phyloP scores from a whole-genome alignment of 2,888 invertebrate species.

The Aproaerema taeniolella region DNA sequence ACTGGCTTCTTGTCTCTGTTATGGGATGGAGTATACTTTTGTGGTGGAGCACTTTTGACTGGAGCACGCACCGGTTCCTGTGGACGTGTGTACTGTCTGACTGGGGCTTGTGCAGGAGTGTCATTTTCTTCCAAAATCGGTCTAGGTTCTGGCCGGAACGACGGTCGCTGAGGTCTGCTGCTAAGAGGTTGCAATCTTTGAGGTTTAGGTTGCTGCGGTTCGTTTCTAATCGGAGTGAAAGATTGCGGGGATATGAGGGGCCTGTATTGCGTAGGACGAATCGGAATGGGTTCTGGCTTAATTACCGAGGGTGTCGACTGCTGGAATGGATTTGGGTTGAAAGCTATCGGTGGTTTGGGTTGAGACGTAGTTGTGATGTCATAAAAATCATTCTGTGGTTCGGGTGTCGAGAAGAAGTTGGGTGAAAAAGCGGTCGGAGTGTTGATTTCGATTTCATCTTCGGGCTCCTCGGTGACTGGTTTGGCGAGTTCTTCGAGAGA shows the following conservation, averaged over 20 bases:
- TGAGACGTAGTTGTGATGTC: slow-evolving; percentile 66
- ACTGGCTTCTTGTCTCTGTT: slow-evolving; percentile 81
- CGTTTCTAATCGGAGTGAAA: slow-evolving; percentile 58
- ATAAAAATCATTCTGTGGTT: slow-evolving; percentile 65
- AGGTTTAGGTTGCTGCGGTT: slow-evolving; percentile 46
- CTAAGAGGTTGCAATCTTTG: slow-evolving; percentile 69
- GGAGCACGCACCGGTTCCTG: slow-evolving; percentile 61
- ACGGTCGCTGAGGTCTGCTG: slow-evolving; percentile 69
- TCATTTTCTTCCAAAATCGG: slow-evolving; percentile 68
- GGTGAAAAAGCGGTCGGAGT: slow-evolving; percentile 71
- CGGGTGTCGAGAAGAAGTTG: slow-evolving; percentile 56
- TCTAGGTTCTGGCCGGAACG: slow-evolving; percentile 68
- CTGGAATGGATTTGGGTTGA: slow-evolving; percentile 59
- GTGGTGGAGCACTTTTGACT: slow-evolving; percentile 51
- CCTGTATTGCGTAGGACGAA: slow-evolving; percentile 63
- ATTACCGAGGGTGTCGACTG: slow-evolving; percentile 52
- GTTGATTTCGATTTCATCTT: slow-evolving; percentile 78
- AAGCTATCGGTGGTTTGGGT: slow-evolving; percentile 63
- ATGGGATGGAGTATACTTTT: slow-evolving; percentile 56
- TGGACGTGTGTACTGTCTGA: slow-evolving; percentile 66
- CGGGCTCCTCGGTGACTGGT: slow-evolving; percentile 82
- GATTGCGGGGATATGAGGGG: slow-evolving; percentile 56
- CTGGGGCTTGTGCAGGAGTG: slow-evolving; percentile 48
- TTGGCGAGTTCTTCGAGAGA: slow-evolving; percentile 75
- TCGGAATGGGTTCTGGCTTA: slow-evolving; percentile 58